Evolutionary conservation across 2,113 vertebrate genomes (phyloP).

Genomic region (Cranoglanis bouderius): DNA sequence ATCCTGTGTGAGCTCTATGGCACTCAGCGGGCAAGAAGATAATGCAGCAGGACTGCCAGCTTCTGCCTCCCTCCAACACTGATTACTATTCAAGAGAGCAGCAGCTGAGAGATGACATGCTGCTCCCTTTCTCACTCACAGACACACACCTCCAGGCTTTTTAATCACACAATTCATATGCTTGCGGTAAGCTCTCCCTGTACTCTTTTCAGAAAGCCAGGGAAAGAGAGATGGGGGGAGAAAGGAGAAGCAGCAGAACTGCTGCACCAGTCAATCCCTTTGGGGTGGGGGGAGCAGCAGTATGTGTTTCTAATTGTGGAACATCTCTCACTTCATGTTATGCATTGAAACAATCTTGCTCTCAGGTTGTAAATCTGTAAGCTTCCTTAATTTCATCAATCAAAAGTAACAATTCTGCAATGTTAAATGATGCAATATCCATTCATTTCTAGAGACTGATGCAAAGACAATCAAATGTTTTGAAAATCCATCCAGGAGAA

Average conservation of each 20-base stretch:
- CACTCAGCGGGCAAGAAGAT: constrained; percentile 69
- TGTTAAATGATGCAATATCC: neutral
- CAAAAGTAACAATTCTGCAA: neutral
- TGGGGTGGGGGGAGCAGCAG: constrained; percentile 4
- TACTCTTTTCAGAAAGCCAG: constrained; percentile 62
- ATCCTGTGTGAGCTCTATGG: constrained; percentile 51
- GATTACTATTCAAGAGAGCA: constrained; percentile 87
- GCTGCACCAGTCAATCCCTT: constrained; percentile 31
- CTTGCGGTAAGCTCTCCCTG: constrained; percentile 30
- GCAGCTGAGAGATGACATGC: constrained; percentile 81
- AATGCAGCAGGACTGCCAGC: constrained; percentile 80
- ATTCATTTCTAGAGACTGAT: neutral
- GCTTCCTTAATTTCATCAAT: neutral
- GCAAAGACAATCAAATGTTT: neutral
- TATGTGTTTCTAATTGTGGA: constrained; percentile 31
- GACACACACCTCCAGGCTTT: constrained; percentile 77
- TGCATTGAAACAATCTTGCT: neutral
- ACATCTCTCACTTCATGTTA: constrained; percentile 9
- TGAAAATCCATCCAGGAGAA: neutral
- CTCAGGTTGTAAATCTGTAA: neutral
- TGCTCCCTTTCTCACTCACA: constrained; percentile 39
- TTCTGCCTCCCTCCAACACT: constrained; percentile 68
- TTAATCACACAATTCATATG: constrained; percentile 62
- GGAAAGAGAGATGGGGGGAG: constrained; percentile 2
- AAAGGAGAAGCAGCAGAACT: neutral